Evolutionary conservation across 92 coral and sea anemone species (phyloP), one percentile per base, ranked within the genome.

Genomic region (Epizoanthus rinbou): DNA sequence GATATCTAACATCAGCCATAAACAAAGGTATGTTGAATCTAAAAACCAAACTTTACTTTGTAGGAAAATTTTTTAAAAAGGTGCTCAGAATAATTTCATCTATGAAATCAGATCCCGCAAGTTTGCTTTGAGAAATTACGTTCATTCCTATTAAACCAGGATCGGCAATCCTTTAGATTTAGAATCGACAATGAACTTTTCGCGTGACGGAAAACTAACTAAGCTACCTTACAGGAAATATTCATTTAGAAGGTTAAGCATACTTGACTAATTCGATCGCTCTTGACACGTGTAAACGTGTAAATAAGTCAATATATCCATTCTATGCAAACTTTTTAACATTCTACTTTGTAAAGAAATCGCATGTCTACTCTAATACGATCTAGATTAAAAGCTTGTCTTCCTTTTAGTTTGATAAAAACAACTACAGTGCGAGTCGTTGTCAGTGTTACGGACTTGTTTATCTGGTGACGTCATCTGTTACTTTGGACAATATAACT

Each of bases 391-490:
- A 17, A 22, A 17, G 4, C 13, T 56, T 54, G 1, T 15, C 16
- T 22, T 16, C 57, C 18, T 25, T 75, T 18, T 16, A 58, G 10
- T 15, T 18, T 11, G 8, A 39, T 41, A 5, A 50, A 41, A 50
- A 50, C 7, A 28, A 57, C 62, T 15, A 3, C 21, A 7, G 18
- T 8, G 66, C 28, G 64, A 28, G n/a, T 15, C 67, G 68, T 75
- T 75, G 68, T 57, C 53, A 31, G 47, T 57, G 52, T 31, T 57
- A 75, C 81, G 16, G 25, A 1, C 28, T 75, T 75, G 82, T 78
- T 78, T 78, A 78, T 21, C 33, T 21, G 23, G 17, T 78, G 71
- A 78, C 82, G 82, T 78, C 82, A 78, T 23, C 5, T 37, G n/a
- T 19, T 43, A 23, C 24, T 19, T 54, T 15, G 47, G 16, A 22